phyloP scores from a whole-genome alignment of 2,888 invertebrate species.

The Noctua comes region DNA sequence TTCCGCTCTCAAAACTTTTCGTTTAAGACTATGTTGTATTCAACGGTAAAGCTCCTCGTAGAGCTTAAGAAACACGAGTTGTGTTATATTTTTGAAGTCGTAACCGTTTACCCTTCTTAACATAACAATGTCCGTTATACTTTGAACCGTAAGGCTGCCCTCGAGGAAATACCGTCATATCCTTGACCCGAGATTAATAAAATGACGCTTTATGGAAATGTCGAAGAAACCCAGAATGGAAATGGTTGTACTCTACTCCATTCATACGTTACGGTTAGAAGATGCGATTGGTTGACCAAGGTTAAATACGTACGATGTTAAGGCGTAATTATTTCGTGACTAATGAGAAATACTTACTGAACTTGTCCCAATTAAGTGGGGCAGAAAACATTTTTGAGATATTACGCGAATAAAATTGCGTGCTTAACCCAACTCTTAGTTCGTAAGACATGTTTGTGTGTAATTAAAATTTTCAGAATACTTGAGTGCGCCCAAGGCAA shows the following conservation, averaged over 20 bases:
- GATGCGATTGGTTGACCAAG: slow-evolving; percentile 25
- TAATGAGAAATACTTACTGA: slow-evolving; percentile 55
- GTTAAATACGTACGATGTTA: slow-evolving; percentile 29
- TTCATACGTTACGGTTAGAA: slow-evolving; percentile 13
- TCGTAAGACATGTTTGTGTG: slow-evolving; percentile 47
- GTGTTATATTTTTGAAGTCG: slow-evolving; percentile 61
- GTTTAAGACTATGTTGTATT: slow-evolving; percentile 40
- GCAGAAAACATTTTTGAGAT: slow-evolving; percentile 51
- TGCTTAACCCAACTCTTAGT: slow-evolving; percentile 38
- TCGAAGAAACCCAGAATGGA: slow-evolving; percentile 31
- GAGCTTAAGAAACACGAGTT: slow-evolving; percentile 53
- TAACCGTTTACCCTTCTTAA: slow-evolving; percentile 66
- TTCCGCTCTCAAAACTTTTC: slow-evolving; percentile 21
- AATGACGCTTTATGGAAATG: slow-evolving; percentile 53
- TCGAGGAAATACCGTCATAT: slow-evolving; percentile 59
- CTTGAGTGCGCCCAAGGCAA: slow-evolving; percentile 37
- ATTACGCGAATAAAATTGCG: slow-evolving; percentile 56
- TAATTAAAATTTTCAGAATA: slow-evolving; percentile 60
- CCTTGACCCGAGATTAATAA: slow-evolving; percentile 67
- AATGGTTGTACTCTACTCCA: slow-evolving; percentile 12
- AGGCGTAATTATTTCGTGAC: slow-evolving; percentile 46
- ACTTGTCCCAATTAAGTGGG: slow-evolving; percentile 32
- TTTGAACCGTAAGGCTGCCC: slow-evolving; percentile 54
- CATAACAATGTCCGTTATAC: slow-evolving; percentile 65
- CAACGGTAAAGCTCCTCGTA: slow-evolving; percentile 35